Base-by-base conservation (phyloP, 2,797 vertebrate genomes). In the Coregonus ussuriensis region DNA sequence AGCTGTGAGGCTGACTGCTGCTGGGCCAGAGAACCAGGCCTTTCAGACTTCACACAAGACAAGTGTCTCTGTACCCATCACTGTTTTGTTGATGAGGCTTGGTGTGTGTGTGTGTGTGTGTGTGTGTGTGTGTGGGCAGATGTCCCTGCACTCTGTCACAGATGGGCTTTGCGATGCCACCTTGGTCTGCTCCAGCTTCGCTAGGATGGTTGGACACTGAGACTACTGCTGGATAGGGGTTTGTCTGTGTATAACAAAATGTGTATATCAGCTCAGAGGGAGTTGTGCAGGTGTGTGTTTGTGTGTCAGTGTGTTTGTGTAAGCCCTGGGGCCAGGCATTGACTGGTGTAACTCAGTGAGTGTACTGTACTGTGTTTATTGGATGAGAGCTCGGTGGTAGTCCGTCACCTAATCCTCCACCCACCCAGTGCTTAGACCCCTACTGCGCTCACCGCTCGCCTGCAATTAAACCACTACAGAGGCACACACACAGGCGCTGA, bases 61-160 rank as follows among this genome's bases (percentile, higher is more conserved):
- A 11, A 47, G 41, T 47, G 41, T 47, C 41, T 47, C 9, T 47
- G 41, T 11, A 47, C 9, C 41, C 9, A 47, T 47, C 41, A 47
- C 41, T 47, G 41, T 11, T 47, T 47, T 11, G 41, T 47, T 47
- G 41, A 47, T 47, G 41, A 47, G 41, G 41, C 41, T 47, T 47
- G 41, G 41, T 11, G 41, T 47, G 37, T 41, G 37, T 41, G 37
- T 41, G 37, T 41, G 37, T 41, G 37, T 37, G 67, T 41, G 37
- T 41, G 37, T 41, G 37, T 37, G 67, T 63, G 21, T 53, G 52
- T 15, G 71, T 81, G 85, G 87, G 83, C 89, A 90, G 89, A 90
- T 89, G 85, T 88, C 89, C 84, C 82, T 77, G 66, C 85, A 83
- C 84, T 84, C 79, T 85, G 88, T 89, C 89, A 85, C 89, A 91